A percentile compares a stretch with the other conserved stretches of the same genome.
Evolutionary conservation across 2,888 invertebrate genomes (phyloP).

Genomic region (Carcina quercana): DNA sequence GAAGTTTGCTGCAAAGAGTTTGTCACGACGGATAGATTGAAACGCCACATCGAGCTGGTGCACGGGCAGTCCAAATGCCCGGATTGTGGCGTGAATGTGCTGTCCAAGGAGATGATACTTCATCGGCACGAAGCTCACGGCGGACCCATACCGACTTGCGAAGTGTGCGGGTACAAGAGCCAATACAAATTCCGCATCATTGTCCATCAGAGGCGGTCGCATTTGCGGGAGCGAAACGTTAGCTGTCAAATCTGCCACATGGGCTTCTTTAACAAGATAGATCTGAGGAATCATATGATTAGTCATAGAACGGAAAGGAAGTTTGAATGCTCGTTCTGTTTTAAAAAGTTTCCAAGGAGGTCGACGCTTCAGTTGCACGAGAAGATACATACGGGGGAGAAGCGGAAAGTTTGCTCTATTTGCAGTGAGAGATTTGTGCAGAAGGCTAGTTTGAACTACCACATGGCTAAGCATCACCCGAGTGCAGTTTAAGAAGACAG

Average conservation of each 20-base stretch:
- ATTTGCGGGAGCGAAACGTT: constrained; percentile 24
- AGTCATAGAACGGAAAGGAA: constrained; percentile 21
- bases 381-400: constrained; percentile 15
- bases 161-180: constrained; percentile 17
- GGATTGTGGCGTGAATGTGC: constrained; percentile 7
- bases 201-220: constrained; percentile 13
- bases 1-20: constrained; percentile 3
- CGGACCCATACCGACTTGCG: constrained; percentile 15
- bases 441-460: constrained; percentile 21
- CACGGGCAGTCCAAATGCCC: constrained; percentile 8
- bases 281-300: constrained; percentile 7
- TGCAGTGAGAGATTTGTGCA: constrained; percentile 25
- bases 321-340: constrained; percentile 25
- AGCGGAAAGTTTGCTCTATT: constrained; percentile 15
- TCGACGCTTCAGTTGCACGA: constrained; percentile 11
- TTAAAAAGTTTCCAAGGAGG: constrained; percentile 22
- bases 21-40: background rate
- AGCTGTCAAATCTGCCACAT: constrained; percentile 27
- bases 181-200: background rate
- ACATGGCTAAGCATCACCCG: constrained; percentile 13
- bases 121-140: constrained; percentile 15
- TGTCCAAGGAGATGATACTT: background rate
- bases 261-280: background rate
- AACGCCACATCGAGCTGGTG: background rate
- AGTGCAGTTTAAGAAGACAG: too few species aligned